These are phyloP conservation scores for Plotosus lineatus DNA, from an alignment of 2,113 vertebrate genomes.

Conservation along the genomic window DNA sequence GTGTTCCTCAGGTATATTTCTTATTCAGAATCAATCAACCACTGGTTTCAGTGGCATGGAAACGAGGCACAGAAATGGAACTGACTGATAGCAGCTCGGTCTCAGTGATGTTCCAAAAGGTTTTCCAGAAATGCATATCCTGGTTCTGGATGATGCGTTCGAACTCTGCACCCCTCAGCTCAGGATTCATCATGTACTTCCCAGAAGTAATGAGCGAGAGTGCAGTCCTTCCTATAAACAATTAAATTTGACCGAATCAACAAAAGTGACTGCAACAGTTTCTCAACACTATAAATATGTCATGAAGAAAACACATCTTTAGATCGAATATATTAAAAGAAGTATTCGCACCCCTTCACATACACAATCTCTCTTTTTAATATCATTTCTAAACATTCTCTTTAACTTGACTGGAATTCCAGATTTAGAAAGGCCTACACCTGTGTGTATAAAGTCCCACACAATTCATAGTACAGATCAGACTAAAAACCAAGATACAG, in stretches of 20 bases:
- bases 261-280: background rate
- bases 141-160: constrained; percentile 87
- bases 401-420: background rate
- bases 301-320: background rate
- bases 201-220: constrained; percentile 86
- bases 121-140: constrained; percentile 89
- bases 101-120: constrained; percentile 91
- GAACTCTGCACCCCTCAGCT: constrained; percentile 82
- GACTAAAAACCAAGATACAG: background rate
- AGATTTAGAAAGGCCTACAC: background rate
- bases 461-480: background rate
- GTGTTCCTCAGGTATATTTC: background rate
- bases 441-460: background rate
- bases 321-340: background rate
- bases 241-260: background rate
- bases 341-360: background rate
- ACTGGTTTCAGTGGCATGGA: background rate
- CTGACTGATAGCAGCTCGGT: constrained; percentile 81
- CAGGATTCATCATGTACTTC: constrained; percentile 86
- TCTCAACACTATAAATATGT: background rate
- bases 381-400: background rate
- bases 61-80: background rate
- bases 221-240: constrained; percentile 76
- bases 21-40: background rate
- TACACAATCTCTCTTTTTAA: no score